Conservation (phyloP, 2,113 vertebrate species). For the Ctenodactylus gundi region DNA sequence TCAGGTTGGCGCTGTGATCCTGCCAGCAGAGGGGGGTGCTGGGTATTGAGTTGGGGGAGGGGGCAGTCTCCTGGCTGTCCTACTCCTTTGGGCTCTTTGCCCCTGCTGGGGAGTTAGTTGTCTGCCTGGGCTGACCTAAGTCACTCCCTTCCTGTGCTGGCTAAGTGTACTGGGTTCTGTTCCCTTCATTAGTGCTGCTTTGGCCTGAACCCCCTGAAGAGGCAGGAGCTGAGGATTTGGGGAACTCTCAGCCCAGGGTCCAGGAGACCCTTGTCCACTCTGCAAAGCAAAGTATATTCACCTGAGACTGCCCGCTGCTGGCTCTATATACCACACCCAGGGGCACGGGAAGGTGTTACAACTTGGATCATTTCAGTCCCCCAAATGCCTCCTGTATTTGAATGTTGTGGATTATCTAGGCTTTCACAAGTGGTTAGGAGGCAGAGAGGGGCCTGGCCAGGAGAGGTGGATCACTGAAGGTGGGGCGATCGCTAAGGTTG, state of each 20-base stretch:
- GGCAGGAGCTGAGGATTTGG: not conserved
- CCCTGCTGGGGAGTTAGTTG: not conserved
- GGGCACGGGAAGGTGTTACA: not conserved
- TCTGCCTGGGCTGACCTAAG: not conserved
- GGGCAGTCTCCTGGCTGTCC: not conserved
- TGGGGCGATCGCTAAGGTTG: no score
- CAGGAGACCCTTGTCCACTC: not conserved
- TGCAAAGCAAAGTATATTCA: not conserved
- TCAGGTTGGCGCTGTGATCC: not conserved
- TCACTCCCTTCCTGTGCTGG: conserved; percentile 50
- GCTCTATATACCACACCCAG: no score
- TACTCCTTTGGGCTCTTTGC: not conserved
- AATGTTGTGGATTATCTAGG: no score
- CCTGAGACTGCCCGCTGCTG: not conserved
- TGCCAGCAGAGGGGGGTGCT: rapidly evolving
- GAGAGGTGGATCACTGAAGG: no score
- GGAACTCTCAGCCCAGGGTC: not conserved
- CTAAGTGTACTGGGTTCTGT: not conserved
- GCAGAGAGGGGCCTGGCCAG: no score
- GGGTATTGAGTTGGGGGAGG: no score
- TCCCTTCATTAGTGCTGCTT: conserved; percentile 11
- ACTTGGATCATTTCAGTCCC: no score
- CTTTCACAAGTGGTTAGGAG: no score
- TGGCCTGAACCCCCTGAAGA: not conserved
- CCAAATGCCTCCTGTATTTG: no score